Evolutionary conservation across 1,140 invertebrate genomes (phyloP).

Genomic region (Drosophila persimilis): DNA sequence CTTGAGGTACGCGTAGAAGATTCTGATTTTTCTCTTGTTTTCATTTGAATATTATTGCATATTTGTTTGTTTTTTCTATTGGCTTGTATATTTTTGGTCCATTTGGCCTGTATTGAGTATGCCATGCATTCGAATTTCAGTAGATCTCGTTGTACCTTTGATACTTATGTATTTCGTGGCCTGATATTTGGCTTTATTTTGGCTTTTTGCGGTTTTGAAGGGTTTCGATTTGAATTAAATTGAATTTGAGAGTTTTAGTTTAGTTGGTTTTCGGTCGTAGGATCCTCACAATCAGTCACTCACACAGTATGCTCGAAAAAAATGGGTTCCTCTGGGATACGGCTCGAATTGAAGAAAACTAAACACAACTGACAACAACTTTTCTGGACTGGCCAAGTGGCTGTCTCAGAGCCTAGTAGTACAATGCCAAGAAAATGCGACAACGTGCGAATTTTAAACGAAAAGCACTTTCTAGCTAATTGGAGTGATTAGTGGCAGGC

Average conservation of each 20-base stretch:
- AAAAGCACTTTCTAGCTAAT: constrained; percentile 80
- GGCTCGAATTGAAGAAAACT: too few relatives aligned
- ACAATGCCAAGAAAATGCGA: constrained; percentile 82
- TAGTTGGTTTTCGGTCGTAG: too few relatives aligned
- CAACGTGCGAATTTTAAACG: constrained; percentile 82
- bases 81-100: constrained; percentile 9
- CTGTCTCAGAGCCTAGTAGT: constrained; percentile 57
- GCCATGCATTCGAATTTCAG: constrained; percentile 46
- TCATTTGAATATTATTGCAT: constrained; percentile 2
- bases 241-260: too few relatives aligned
- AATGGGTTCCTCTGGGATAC: too few relatives aligned
- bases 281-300: too few relatives aligned
- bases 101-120: constrained; percentile 17
- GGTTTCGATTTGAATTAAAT: too few relatives aligned
- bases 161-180: background rate
- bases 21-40: constrained; percentile 16
- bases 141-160: constrained; percentile 26
- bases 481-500: constrained; percentile 76
- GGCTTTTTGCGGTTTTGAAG: too few relatives aligned
- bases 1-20: background rate
- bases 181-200: background rate
- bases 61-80: background rate
- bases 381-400: constrained; percentile 52
- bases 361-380: background rate
- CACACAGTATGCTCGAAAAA: too few relatives aligned